Evolutionary conservation across 2,797 vertebrate species (phyloP).

Genomic region (Manis javanica): DNA sequence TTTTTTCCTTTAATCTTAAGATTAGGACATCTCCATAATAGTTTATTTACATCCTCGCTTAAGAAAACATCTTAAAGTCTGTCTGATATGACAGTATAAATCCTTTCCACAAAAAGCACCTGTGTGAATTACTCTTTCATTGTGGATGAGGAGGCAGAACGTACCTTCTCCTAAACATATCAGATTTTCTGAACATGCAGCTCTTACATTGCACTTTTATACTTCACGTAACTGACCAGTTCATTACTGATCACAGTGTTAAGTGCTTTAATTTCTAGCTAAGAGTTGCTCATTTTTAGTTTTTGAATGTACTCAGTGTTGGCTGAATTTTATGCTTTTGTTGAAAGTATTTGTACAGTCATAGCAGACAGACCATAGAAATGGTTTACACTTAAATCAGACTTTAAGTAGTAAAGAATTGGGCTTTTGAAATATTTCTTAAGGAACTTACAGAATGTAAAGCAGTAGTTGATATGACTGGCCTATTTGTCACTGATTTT

Average conservation of each 20-base stretch:
- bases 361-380: not conserved
- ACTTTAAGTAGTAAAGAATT: not conserved
- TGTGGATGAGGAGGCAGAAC: not conserved
- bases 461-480: not conserved
- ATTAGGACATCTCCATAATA: not conserved
- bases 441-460: not conserved
- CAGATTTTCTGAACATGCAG: not conserved
- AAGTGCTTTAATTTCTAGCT: not conserved
- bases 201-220: not conserved
- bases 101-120: not conserved
- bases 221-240: not conserved
- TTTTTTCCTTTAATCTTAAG: not conserved
- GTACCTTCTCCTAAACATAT: not conserved
- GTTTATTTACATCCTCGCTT: not conserved
- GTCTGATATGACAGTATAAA: too few relatives aligned
- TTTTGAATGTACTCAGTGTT: not conserved
- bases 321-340: slow-evolving; percentile 27
- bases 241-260: not conserved
- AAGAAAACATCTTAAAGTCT: not conserved
- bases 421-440: slow-evolving; percentile 7
- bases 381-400: not conserved
- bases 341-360: not conserved
- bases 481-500: not conserved
- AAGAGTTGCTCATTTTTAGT: not conserved
- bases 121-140: not conserved